Percentiles rank a stretch among this genome's conserved stretches.
These are phyloP conservation scores for Formica exsecta DNA, from an alignment of 1,140 invertebrate genomes.

Conservation along the genomic window DNA sequence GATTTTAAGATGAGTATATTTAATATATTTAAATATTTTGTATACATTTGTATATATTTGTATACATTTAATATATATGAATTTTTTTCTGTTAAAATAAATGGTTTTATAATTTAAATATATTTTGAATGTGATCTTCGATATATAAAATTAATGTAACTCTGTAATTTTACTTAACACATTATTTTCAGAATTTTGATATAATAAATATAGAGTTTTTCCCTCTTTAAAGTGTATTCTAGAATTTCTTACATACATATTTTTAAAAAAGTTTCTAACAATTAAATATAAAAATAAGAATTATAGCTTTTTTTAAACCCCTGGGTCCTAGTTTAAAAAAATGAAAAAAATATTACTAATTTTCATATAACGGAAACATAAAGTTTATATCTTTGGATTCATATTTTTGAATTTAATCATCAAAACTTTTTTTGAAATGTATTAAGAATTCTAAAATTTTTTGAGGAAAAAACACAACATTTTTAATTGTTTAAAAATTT, in stretches of 20 bases:
- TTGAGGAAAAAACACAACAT: background rate
- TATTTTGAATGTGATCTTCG: background rate
- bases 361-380: background rate
- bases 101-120: background rate
- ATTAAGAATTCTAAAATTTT: background rate
- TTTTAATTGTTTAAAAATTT: background rate
- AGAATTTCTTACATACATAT: too few relatives aligned
- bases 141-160: too few relatives aligned
- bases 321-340: background rate
- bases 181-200: constrained; percentile 2
- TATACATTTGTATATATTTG: background rate
- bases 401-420: background rate
- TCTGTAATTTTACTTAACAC: background rate
- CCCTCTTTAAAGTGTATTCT: background rate
- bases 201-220: background rate
- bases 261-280: background rate
- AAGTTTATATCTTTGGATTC: too few relatives aligned
- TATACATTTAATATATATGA: background rate
- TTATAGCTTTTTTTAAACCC: background rate
- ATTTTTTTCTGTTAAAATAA: background rate
- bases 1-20: background rate
- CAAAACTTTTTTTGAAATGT: background rate
- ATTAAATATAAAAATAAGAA: background rate
- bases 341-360: background rate
- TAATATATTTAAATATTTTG: background rate